These are phyloP conservation scores for Picathartes gymnocephalus DNA, from an alignment of 2,113 vertebrate species.

Conservation along the genomic window DNA sequence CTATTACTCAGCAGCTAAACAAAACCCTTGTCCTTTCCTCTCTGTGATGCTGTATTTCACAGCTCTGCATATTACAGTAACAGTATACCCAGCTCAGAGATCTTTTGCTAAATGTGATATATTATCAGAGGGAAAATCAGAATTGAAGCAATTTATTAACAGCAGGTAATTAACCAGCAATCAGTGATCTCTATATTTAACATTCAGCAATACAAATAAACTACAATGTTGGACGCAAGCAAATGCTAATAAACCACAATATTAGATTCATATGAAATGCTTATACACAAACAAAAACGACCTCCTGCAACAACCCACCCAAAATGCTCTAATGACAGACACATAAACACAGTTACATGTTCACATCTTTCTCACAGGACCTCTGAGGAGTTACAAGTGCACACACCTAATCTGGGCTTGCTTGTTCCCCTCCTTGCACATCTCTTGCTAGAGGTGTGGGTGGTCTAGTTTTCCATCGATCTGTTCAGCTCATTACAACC, in stretches of 20 bases:
- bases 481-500: neutral
- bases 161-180: neutral
- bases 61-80: neutral
- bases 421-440: neutral
- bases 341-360: neutral
- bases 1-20: neutral
- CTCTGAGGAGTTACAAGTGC: neutral
- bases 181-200: neutral
- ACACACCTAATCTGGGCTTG: neutral
- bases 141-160: neutral
- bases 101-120: neutral
- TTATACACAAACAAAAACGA: neutral
- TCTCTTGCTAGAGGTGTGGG: neutral
- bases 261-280: neutral
- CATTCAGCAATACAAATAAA: neutral
- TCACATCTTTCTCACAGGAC: neutral
- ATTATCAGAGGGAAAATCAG: neutral
- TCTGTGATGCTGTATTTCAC: neutral
- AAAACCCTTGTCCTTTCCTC: neutral
- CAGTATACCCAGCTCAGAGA: neutral
- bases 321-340: neutral
- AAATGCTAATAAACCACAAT: neutral
- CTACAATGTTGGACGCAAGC: neutral
- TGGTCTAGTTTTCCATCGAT: neutral
- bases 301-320: neutral